Evolutionary conservation across 1,140 invertebrate species (phyloP).

Genomic region (Tribolium castaneum): DNA sequence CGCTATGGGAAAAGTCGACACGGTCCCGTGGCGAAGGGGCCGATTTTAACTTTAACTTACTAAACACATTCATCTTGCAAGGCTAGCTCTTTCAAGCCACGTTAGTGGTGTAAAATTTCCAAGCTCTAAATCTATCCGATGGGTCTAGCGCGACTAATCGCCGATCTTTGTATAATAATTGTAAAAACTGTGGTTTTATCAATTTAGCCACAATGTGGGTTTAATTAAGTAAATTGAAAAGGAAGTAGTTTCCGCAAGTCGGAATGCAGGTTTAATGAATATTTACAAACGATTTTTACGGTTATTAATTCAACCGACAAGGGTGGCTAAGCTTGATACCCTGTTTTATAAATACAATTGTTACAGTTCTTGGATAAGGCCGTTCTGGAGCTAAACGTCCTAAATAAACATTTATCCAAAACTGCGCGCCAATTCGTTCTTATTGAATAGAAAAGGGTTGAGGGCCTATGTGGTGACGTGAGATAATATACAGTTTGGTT

Average conservation of each 20-base stretch:
- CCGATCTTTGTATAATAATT: too few relatives aligned
- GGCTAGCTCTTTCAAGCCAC: not conserved
- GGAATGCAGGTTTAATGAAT: constrained; percentile 18
- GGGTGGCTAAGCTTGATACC: constrained; percentile 27
- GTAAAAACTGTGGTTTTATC: not conserved
- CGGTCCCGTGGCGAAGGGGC: constrained; percentile 22
- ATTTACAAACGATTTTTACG: constrained; percentile 26
- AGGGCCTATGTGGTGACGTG: too few relatives aligned
- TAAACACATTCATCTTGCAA: not conserved
- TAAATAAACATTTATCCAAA: not conserved
- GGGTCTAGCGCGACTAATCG: not conserved
- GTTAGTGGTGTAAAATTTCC: not conserved
- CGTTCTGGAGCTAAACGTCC: constrained; percentile 1
- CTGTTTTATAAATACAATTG: constrained; percentile 37
- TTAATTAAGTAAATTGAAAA: not conserved
- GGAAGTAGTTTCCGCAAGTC: not conserved
- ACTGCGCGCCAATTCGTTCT: not conserved
- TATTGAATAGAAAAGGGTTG: not conserved
- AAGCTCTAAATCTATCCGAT: not conserved
- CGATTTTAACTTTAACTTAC: constrained; percentile 14
- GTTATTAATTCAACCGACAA: constrained; percentile 32
- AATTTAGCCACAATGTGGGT: not conserved
- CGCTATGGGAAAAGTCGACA: constrained; percentile 40
- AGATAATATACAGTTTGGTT: too few relatives aligned
- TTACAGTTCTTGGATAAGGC: constrained; percentile 15